These are phyloP conservation scores for Drosophila pachea DNA, from an alignment of 1,140 invertebrate species.

Conservation along the genomic window DNA sequence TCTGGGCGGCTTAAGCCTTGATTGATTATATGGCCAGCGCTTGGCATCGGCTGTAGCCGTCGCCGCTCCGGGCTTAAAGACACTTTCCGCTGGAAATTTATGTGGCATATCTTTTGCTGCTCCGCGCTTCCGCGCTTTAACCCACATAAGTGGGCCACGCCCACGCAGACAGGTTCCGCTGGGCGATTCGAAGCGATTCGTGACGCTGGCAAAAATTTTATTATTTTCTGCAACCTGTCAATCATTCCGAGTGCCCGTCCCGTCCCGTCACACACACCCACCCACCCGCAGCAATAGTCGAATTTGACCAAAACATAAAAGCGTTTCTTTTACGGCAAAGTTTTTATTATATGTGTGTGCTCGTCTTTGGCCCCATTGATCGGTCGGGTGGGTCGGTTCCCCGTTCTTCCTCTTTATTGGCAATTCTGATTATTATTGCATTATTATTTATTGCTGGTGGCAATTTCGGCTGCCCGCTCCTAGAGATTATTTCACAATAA, in stretches of 20 bases:
- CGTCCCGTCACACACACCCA: background rate
- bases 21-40: slow-evolving; percentile 62
- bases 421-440: slow-evolving; percentile 60
- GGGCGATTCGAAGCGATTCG: too few relatives aligned
- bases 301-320: background rate
- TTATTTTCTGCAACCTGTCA: slow-evolving; percentile 12
- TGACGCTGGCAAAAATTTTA: slow-evolving; percentile 28
- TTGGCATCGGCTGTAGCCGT: slow-evolving; percentile 36
- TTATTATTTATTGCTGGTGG: slow-evolving; percentile 52
- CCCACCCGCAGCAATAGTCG: background rate
- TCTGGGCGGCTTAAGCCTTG: slow-evolving; percentile 36
- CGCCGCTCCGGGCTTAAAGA: slow-evolving; percentile 48
- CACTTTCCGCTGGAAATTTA: slow-evolving; percentile 44
- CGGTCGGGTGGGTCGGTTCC: too few relatives aligned
- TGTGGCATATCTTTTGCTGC: too few relatives aligned
- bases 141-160: too few relatives aligned
- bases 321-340: slow-evolving; percentile 18
- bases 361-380: background rate
- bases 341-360: slow-evolving; percentile 30
- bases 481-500: slow-evolving; percentile 68
- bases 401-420: slow-evolving; percentile 19
- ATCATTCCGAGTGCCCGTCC: too few relatives aligned
- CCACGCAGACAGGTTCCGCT: background rate
- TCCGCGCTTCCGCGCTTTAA: too few relatives aligned
- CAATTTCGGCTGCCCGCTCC: slow-evolving; percentile 31